Evolutionary conservation across 1,140 invertebrate genomes (phyloP), one percentile per base, ranked within the genome.

Genomic region (Teleogryllus occipitalis): DNA sequence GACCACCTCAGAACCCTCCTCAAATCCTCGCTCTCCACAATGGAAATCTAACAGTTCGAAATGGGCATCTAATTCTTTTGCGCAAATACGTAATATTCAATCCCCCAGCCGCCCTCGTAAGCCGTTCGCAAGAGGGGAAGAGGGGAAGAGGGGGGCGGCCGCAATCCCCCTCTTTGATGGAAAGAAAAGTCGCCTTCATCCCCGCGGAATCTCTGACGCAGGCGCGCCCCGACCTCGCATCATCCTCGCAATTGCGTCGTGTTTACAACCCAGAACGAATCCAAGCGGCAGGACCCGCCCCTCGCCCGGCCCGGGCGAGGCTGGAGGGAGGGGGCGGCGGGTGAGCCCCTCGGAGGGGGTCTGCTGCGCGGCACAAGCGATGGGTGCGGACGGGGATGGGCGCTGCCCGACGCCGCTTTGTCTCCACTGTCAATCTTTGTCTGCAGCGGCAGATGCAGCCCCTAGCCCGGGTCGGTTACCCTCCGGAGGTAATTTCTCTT

Each of bases 151-250:
- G 54, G 54, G 54, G 18, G 10, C 10, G 10, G 54, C 18, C 18
- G 54, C 54, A 65, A 14, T 10, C 10, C 54, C 54, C 54, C 54
- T 65, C 10, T 65, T 65, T 65, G 54, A 65, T 65, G 54, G 54
- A 65, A 65, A 65, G 54, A 65, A 65, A 65, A 65, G 54, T 65
- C 54, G 54, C 54, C 54, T 65, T 65, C 54, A 65, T 65, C 54
- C 54, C 54, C 18, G 10, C 54, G 18, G 54, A 65, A 65, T 65
- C 54, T 65, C 54, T 65, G 54, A 65, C 18, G 54, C 54, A 65
- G 54, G 10, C 54, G 54, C 54, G 54, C 54, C 54, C 54, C 54
- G 18, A 14, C 54, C 54, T 65, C 10, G 54, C 18, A 10, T 65
- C 54, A 65, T 65, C 54, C 54, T 65, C 54, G 54, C 54, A 65